Percentiles rank a stretch among this genome's conserved stretches.
These are phyloP conservation scores for Bombus ignitus DNA, from an alignment of 1,140 invertebrate species.

Conservation along the genomic window DNA sequence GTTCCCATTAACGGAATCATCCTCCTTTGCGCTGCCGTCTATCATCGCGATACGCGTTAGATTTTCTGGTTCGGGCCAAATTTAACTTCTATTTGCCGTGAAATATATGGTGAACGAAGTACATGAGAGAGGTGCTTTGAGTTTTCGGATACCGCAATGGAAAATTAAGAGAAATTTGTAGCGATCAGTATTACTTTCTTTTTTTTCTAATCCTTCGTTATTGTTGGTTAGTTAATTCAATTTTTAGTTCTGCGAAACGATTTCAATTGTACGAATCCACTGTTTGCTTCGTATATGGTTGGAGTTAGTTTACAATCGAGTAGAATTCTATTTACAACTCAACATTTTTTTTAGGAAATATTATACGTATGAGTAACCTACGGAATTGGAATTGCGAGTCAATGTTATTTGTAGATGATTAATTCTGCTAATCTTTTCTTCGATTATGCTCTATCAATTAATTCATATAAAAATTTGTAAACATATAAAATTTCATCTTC, in stretches of 20 bases:
- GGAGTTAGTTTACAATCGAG: background rate
- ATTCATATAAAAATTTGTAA: background rate
- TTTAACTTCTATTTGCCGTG: constrained; percentile 2
- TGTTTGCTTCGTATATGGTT: background rate
- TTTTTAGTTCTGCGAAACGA: background rate
- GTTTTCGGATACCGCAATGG: background rate
- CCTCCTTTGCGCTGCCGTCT: background rate
- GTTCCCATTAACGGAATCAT: constrained; percentile 12
- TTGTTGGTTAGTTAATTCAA: background rate
- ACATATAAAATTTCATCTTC: no score
- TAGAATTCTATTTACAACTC: no score
- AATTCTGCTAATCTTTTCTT: no score
- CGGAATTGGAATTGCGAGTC: no score
- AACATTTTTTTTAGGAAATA: no score
- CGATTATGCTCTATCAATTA: no score
- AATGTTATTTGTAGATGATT: no score
- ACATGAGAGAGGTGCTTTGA: background rate
- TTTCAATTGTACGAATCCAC: background rate
- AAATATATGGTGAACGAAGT: background rate
- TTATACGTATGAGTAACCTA: no score
- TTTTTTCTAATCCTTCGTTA: background rate
- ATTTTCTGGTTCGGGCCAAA: background rate
- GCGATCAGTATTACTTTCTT: background rate
- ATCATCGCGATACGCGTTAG: constrained; percentile 17
- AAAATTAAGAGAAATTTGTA: background rate